A percentile compares a stretch with the other conserved stretches of the same genome.
Conservation (phyloP, 2,888 invertebrate species). For the Asteroscopus sphinx region DNA sequence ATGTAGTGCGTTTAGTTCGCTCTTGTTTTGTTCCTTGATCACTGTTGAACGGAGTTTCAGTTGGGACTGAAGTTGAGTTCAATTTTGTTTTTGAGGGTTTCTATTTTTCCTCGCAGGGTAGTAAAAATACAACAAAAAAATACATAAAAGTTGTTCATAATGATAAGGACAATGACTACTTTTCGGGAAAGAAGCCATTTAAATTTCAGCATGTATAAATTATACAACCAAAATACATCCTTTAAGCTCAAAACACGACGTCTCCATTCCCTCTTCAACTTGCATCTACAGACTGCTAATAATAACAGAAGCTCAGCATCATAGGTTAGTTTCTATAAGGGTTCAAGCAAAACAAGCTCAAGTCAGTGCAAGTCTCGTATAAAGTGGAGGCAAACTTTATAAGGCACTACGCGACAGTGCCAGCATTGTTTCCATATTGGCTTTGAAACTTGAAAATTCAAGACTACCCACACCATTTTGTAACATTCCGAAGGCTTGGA, state of each 20-base stretch:
- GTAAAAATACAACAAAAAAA: too few relatives aligned
- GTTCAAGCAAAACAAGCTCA: constrained; percentile 64
- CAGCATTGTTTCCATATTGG: constrained; percentile 81
- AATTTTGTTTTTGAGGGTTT: background rate
- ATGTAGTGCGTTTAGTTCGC: constrained; percentile 59
- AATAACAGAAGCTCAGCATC: constrained; percentile 52
- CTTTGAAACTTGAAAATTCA: constrained; percentile 78
- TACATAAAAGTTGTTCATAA: too few relatives aligned
- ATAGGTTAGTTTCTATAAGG: constrained; percentile 66
- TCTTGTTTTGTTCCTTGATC: constrained; percentile 50
- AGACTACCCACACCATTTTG: constrained; percentile 67
- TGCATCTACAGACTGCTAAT: constrained; percentile 10
- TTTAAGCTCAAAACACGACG: background rate
- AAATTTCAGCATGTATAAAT: too few relatives aligned
- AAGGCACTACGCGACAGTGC: constrained; percentile 72
- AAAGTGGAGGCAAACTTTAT: constrained; percentile 74
- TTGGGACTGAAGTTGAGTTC: constrained; percentile 6
- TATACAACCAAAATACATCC: too few relatives aligned
- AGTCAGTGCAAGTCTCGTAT: constrained; percentile 64
- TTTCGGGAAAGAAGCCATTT: too few relatives aligned
- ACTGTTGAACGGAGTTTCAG: constrained; percentile 46
- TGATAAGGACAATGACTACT: too few relatives aligned
- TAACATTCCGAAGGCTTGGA: constrained; percentile 60
- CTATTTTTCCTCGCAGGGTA: background rate
- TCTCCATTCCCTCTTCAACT: constrained; percentile 3